Evolutionary conservation across 2,113 vertebrate genomes (phyloP).

Genomic region (Lophura nycthemera): DNA sequence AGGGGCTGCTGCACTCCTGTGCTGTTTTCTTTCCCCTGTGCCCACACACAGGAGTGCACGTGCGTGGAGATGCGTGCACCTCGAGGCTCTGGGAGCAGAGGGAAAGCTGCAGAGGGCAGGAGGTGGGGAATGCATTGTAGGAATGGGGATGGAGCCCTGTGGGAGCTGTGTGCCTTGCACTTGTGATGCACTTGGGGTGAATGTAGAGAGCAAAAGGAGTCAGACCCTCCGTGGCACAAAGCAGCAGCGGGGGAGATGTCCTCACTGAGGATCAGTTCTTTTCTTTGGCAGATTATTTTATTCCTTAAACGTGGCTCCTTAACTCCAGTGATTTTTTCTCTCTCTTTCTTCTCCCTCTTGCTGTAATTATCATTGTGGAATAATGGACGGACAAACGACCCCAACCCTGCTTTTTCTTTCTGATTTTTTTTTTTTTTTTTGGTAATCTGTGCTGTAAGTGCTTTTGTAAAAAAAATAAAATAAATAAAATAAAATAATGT

Average conservation of each 20-base stretch:
- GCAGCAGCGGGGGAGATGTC: background rate
- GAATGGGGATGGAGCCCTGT: background rate
- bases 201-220: background rate
- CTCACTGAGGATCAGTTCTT: background rate
- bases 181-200: background rate
- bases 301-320: background rate
- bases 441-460: conserved; percentile 72
- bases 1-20: background rate
- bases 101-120: background rate
- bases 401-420: background rate
- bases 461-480: conserved; percentile 72
- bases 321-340: conserved; percentile 27
- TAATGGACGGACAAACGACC: conserved; percentile 31
- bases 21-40: background rate
- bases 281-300: background rate
- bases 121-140: background rate
- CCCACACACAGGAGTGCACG: background rate
- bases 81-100: background rate
- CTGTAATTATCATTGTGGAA: conserved; percentile 59
- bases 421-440: background rate
- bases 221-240: background rate
- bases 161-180: background rate
- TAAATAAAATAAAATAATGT: background rate
- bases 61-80: background rate
- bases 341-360: background rate